These are phyloP conservation scores for Oreocharis arfaki DNA, from an alignment of 2,113 vertebrate genomes.

Conservation along the genomic window DNA sequence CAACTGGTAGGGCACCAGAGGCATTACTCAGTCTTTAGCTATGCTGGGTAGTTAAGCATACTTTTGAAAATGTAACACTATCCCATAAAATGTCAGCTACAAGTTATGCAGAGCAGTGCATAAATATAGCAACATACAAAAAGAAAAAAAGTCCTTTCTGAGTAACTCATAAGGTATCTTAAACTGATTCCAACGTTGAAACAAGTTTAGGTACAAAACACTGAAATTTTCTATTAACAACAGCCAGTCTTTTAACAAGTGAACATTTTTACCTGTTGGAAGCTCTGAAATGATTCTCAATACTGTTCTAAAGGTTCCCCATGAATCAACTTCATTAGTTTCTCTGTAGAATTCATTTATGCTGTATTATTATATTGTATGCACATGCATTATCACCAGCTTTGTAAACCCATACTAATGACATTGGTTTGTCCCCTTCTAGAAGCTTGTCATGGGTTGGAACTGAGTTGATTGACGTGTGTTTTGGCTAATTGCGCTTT, in stretches of 20 bases:
- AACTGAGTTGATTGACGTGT: too few relatives aligned
- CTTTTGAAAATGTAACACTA: not conserved
- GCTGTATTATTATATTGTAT: not conserved
- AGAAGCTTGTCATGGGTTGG: too few relatives aligned
- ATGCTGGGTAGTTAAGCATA: not conserved
- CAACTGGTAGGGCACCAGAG: not conserved
- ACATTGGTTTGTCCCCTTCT: not conserved
- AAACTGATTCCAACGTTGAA: not conserved
- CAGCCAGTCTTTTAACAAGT: not conserved
- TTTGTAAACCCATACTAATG: not conserved
- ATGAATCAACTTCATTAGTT: not conserved
- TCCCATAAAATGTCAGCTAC: not conserved
- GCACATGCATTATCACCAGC: not conserved
- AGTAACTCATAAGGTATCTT: not conserved
- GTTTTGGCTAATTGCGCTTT: too few relatives aligned
- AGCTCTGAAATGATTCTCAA: not conserved
- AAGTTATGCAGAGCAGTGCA: not conserved
- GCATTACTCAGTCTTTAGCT: not conserved
- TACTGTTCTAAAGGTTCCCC: not conserved
- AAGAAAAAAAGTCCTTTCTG: not conserved
- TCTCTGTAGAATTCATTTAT: not conserved
- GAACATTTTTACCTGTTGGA: not conserved
- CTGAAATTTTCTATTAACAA: not conserved
- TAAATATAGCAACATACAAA: not conserved
- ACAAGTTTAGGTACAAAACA: not conserved